These are phyloP conservation scores for Lethenteron camtschaticum DNA, from an alignment of 2,113 vertebrate genomes.

Conservation along the genomic window DNA sequence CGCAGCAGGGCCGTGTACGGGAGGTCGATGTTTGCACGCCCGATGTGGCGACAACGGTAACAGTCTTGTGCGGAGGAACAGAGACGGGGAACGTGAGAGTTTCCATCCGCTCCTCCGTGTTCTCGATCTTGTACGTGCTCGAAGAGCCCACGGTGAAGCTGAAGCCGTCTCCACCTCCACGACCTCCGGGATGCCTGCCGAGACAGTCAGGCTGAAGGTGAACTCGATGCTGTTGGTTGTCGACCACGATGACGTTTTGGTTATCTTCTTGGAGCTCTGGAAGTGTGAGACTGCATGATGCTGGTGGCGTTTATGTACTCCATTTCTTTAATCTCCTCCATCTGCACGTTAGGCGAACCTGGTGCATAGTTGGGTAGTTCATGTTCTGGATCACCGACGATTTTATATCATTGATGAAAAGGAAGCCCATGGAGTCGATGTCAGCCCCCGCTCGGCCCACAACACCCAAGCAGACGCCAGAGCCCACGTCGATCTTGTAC, in stretches of 20 bases:
- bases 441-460: background rate
- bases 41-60: slow-evolving; percentile 9
- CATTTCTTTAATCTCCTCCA: slow-evolving; percentile 11
- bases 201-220: slow-evolving; percentile 8
- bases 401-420: slow-evolving; percentile 12
- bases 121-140: too few relatives aligned
- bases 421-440: slow-evolving; percentile 10
- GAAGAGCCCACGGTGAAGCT: too few relatives aligned
- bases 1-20: slow-evolving; percentile 12
- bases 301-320: slow-evolving; percentile 4
- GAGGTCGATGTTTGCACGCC: slow-evolving; percentile 11
- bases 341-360: background rate
- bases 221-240: background rate
- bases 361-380: slow-evolving; percentile 11
- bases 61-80: slow-evolving; percentile 7
- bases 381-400: slow-evolving; percentile 9
- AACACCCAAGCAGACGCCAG: slow-evolving; percentile 14
- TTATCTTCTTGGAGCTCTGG: slow-evolving; percentile 9
- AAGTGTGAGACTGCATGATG: slow-evolving; percentile 4
- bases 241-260: slow-evolving; percentile 11
- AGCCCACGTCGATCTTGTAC: slow-evolving; percentile 11
- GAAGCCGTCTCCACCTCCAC: background rate
- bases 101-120: too few relatives aligned
- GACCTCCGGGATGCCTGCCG: slow-evolving; percentile 10
- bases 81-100: too few relatives aligned